Evolutionary conservation across 2,888 invertebrate genomes (phyloP).

Genomic region (Apomyelois bistriatella): DNA sequence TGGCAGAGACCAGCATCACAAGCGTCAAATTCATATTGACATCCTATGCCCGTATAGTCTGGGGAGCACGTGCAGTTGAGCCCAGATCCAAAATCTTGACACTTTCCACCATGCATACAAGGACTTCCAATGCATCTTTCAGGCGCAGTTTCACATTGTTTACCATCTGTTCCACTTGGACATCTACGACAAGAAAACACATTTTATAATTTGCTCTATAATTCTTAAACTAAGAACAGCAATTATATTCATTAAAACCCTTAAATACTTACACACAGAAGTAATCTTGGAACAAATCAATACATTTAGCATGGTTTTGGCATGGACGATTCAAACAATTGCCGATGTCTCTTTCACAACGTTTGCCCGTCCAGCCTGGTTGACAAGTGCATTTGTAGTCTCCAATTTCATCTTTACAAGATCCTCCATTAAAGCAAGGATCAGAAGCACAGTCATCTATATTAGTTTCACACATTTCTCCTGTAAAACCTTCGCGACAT

Average conservation of each 20-base stretch:
- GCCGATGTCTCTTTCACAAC: constrained; percentile 93
- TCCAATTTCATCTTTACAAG: constrained; percentile 92
- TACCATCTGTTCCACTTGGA: constrained; percentile 97
- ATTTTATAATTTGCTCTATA: neutral
- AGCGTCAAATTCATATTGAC: constrained; percentile 96
- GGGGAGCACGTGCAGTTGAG: constrained; percentile 95
- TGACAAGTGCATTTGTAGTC: constrained; percentile 90
- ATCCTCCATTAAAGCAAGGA: constrained; percentile 94
- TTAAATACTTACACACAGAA: constrained; percentile 89
- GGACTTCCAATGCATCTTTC: constrained; percentile 96
- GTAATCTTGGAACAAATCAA: constrained; percentile 93
- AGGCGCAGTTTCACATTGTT: constrained; percentile 97
- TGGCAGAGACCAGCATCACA: constrained; percentile 94
- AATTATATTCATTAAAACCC: too few species aligned
- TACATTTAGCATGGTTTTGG: constrained; percentile 94
- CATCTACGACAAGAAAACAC: constrained; percentile 77
- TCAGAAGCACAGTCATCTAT: constrained; percentile 92
- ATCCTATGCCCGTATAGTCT: constrained; percentile 93
- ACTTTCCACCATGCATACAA: constrained; percentile 97
- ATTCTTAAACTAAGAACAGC: too few species aligned
- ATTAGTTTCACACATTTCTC: constrained; percentile 90
- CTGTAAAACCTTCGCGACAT: constrained; percentile 93
- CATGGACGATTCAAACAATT: constrained; percentile 93
- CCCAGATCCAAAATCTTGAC: constrained; percentile 97
- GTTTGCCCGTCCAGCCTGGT: constrained; percentile 92